A percentile compares a stretch with the other conserved stretches of the same genome.
These are phyloP conservation scores for Halocaridina rubra DNA, from an alignment of 2,888 invertebrate genomes.

Conservation along the genomic window DNA sequence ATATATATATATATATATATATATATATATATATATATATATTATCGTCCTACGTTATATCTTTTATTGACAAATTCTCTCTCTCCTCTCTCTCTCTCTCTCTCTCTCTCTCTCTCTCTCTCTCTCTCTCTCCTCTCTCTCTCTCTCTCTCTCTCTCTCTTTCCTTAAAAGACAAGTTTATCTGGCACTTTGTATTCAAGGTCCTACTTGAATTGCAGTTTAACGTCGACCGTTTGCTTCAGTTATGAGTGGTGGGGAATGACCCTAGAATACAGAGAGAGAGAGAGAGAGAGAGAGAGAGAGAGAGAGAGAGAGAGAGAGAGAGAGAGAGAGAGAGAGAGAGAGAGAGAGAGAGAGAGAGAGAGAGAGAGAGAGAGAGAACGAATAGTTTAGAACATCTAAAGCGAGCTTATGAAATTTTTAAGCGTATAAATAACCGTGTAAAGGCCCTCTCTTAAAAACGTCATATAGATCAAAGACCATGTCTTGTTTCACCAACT, in stretches of 20 bases:
- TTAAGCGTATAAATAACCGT: too few species aligned
- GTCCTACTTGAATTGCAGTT: slow-evolving; percentile 48
- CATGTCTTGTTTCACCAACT: too few species aligned
- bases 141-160: slow-evolving; percentile 25
- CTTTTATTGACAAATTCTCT: not conserved
- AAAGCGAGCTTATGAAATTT: too few species aligned
- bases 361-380: not conserved
- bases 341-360: not conserved
- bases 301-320: not conserved
- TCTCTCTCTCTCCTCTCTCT: not conserved
- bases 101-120: not conserved
- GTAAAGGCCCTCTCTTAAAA: too few species aligned
- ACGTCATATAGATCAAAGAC: too few species aligned
- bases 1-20: not conserved
- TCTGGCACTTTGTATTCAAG: slow-evolving; percentile 53
- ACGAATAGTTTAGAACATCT: too few species aligned
- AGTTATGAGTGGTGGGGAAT: slow-evolving; percentile 33
- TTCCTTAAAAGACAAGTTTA: slow-evolving; percentile 18
- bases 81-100: not conserved
- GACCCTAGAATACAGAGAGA: slow-evolving; percentile 30
- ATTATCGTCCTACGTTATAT: not conserved
- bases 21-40: not conserved
- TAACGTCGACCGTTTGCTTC: slow-evolving; percentile 42
- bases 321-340: not conserved
- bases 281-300: not conserved